Evolutionary conservation across 2,888 invertebrate genomes (phyloP), one percentile per base, ranked within the genome.

Genomic region (Lydus trimaculatus): DNA sequence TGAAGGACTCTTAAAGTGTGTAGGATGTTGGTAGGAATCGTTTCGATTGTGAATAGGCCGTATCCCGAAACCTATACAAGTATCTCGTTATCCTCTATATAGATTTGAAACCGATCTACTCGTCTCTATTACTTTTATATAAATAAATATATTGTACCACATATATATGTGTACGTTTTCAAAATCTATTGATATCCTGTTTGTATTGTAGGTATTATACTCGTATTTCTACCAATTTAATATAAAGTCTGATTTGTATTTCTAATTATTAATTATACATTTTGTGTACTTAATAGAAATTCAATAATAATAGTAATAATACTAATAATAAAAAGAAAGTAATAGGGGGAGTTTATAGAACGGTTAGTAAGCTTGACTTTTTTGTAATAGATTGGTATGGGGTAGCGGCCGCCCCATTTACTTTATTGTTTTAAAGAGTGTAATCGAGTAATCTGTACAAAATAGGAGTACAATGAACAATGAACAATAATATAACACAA

Each of bases 401-500:
- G 60, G 60, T 31, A 28, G 7, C n/a, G n/a, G n/a, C 20, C 17
- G 36, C 60, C 60, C 60, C 60, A 60, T 60, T 36, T 36, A 23
- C 20, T 60, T 23, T 74, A 77, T 77, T 77, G 77, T 79, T 79
- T 79, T 77, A 76, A 78, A 75, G 78, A 74, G 76, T 73, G 75
- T 78, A 79, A 79, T 74, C 73, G 74, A 73, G 69, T 73, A 72
- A 72, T 72, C 72, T 73, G 69, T 67, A 63, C 71, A 79, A 78
- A 81, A 81, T 80, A 77, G 80, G 78, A 77, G 79, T 77, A 82
- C 80, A 82, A 82, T 80, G 75, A 76, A 63, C 69, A 63, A 64
- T 64, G 78, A 81, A 81, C 81, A 81, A 81, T 79, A 77, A 75
- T 80, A 80, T 81, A 81, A 78, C 81, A 81, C 80, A 81, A 80